These are phyloP conservation scores for Tympanoctomys barrerae DNA, from an alignment of 2,797 vertebrate species.

Conservation along the genomic window DNA sequence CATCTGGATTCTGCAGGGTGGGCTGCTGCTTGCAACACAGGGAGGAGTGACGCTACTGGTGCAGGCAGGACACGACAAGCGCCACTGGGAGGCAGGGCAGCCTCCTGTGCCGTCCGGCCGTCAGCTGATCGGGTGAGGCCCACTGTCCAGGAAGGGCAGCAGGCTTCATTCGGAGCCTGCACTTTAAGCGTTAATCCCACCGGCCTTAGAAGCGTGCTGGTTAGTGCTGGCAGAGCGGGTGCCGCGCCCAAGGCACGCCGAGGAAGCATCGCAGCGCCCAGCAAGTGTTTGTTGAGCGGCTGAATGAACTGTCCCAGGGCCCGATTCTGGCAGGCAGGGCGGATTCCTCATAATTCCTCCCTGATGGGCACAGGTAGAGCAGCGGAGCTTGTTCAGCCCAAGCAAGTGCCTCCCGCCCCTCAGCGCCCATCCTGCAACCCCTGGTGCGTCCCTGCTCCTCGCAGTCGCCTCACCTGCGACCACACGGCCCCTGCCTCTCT, in stretches of 20 bases:
- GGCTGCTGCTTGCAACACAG: neutral
- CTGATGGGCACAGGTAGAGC: neutral
- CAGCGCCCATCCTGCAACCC: neutral
- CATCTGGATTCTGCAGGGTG: neutral
- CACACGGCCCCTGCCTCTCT: neutral
- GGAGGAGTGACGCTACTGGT: fast-evolving
- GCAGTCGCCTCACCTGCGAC: neutral
- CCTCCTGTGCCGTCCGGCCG: neutral
- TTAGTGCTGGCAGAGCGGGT: neutral
- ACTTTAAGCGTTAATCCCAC: neutral
- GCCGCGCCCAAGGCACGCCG: neutral
- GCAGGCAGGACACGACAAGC: neutral
- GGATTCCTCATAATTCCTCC: neutral
- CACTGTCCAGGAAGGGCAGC: too few relatives aligned
- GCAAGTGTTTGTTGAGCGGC: neutral
- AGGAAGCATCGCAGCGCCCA: neutral
- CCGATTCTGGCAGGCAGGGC: neutral
- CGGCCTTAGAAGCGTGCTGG: neutral
- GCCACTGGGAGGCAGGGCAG: neutral
- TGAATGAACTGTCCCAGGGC: neutral
- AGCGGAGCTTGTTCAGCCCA: too few relatives aligned
- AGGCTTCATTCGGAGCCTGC: neutral
- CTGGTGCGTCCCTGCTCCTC: neutral
- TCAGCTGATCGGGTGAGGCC: neutral
- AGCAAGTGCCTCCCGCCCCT: neutral